Evolutionary conservation across 2,888 invertebrate genomes (phyloP), one percentile per base, ranked within the genome.

Genomic region (Argyresthia goedartella): DNA sequence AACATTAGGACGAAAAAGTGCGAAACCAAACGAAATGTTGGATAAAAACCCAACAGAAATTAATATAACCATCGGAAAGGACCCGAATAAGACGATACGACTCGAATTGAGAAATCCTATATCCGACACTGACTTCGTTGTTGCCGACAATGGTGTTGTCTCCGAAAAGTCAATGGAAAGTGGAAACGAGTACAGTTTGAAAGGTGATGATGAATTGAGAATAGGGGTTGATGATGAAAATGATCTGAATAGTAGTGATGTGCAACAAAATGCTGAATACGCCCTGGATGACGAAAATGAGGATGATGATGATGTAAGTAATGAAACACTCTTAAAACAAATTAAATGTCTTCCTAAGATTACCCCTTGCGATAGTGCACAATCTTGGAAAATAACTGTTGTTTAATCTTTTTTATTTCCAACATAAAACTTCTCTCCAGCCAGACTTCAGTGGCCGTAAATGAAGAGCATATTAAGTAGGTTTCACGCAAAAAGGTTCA

Each of bases 61-160:
- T 53, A 77, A 74, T 60, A 76, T 76, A 52, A 71, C 70, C 56
- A 51, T 53, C 8, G 76, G 76, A 59, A 79, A 76, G 49, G 73
- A 75, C 58, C 64, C 71, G 8, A 68, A 63, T 60, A 79, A 74
- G 59, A 74, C 76, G 3, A 76, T 79, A 46, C 61, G 81, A 52
- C 58, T 84, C 11, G 77, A 79, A 56, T 55, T 81, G 49, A 66
- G 81, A 53, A 66, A 73, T 53, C 65, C 49, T 8, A 39, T 14
- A 35, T 11, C 72, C 8, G 64, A 61, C 16, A 61, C 59, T 50
- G 60, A 58, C 13, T 56, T 59, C 60, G 59, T 57, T 47, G 65
- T 61, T 46, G 61, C 59, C 0, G 56, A 59, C 34, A 50, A 56
- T n/a, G 54, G 54, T 55, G 56, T 60, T 0, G 3, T 49, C 3